A percentile compares a stretch with the other conserved stretches of the same genome.
phyloP scores from a whole-genome alignment of 2,797 vertebrate genomes.

The Sebastes minor region DNA sequence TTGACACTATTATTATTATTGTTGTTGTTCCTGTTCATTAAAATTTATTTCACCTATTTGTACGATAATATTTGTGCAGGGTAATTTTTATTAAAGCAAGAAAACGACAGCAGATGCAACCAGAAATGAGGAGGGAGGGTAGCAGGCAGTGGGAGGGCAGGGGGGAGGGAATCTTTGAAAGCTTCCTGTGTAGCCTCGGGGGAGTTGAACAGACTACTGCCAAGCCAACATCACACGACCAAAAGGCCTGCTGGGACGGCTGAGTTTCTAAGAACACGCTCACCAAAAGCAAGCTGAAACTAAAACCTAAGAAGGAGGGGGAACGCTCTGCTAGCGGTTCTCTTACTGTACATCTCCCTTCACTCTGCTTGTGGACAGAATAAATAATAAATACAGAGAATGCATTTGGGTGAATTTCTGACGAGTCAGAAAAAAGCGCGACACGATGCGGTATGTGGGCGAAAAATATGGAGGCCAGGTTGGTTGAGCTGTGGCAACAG shows the following conservation, averaged over 20 bases:
- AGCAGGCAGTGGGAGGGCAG: not conserved
- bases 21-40: not conserved
- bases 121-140: not conserved
- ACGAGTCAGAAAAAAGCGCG: not conserved
- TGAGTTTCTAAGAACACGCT: conserved; percentile 31
- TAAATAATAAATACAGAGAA: not conserved
- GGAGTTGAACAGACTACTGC: conserved; percentile 23
- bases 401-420: not conserved
- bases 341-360: not conserved
- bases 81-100: not conserved
- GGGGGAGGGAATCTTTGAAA: conserved; percentile 20
- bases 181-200: conserved; percentile 26
- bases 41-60: not conserved
- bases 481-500: not conserved
- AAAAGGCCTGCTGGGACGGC: conserved; percentile 34
- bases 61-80: not conserved
- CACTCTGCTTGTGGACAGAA: not conserved
- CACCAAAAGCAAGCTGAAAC: conserved; percentile 9
- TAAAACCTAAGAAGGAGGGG: not conserved
- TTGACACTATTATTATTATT: not conserved
- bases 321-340: not conserved
- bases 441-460: fast-evolving
- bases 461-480: not conserved
- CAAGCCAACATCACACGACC: conserved; percentile 40
- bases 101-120: not conserved